Conservation (phyloP, 2,113 vertebrate species). For the Coregonus clupeaformis region DNA sequence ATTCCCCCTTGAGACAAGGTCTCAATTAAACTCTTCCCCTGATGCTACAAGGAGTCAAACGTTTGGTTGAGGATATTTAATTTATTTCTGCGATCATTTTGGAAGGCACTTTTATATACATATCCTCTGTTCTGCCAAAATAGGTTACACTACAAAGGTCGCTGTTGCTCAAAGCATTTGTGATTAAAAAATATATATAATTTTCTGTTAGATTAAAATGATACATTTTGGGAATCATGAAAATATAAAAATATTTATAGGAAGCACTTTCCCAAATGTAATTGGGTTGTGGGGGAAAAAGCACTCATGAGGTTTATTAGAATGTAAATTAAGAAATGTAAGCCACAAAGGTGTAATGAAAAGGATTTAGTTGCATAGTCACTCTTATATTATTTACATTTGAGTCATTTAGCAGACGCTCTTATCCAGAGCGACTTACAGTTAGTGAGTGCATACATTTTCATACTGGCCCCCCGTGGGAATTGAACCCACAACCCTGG, state of each 20-base stretch:
- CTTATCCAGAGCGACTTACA: no score
- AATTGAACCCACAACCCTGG: no score
- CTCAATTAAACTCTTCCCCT: slow-evolving; percentile 93
- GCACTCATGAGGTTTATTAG: slow-evolving; percentile 10
- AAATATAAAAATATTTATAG: not conserved
- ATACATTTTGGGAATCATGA: slow-evolving; percentile 4
- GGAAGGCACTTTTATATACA: slow-evolving; percentile 89
- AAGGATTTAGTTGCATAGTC: slow-evolving; percentile 22
- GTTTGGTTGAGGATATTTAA: slow-evolving; percentile 82
- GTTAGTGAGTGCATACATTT: no score
- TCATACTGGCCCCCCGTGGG: no score
- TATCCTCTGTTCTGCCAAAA: slow-evolving; percentile 78
- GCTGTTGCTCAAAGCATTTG: slow-evolving; percentile 9
- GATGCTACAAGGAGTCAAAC: slow-evolving; percentile 94
- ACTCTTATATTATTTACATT: slow-evolving; percentile 27
- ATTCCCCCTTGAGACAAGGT: slow-evolving; percentile 93
- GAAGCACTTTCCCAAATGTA: slow-evolving; percentile 10
- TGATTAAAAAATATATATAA: not conserved
- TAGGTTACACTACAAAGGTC: slow-evolving; percentile 51
- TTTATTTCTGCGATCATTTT: slow-evolving; percentile 55
- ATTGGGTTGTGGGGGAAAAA: slow-evolving; percentile 3
- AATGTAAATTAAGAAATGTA: slow-evolving; percentile 51
- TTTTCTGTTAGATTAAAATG: slow-evolving; percentile 10
- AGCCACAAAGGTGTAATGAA: slow-evolving; percentile 56
- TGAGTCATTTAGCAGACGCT: no score